Percentiles rank a stretch among this genome's conserved stretches.
phyloP scores from a whole-genome alignment of 1,140 invertebrate species.

The Cherax destructor region DNA sequence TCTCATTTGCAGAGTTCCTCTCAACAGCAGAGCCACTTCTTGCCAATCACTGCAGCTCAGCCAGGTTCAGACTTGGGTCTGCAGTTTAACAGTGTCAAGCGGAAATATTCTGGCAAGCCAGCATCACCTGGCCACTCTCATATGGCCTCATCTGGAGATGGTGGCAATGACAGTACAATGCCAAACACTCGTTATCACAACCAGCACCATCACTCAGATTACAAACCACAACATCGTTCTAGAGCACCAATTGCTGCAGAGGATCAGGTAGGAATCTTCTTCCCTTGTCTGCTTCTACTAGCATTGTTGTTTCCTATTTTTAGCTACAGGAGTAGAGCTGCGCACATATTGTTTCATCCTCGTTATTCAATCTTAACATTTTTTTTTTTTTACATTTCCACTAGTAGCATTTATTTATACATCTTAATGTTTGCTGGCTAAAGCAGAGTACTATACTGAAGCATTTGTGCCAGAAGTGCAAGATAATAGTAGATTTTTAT shows the following conservation, averaged over 20 bases:
- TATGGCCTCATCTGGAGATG: background rate
- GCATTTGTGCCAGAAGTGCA: too few relatives aligned
- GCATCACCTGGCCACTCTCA: background rate
- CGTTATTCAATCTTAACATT: too few relatives aligned
- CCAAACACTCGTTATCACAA: slow-evolving; percentile 17
- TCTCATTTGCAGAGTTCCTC: slow-evolving; percentile 5
- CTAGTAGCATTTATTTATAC: too few relatives aligned
- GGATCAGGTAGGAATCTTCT: slow-evolving; percentile 43
- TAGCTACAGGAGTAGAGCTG: too few relatives aligned
- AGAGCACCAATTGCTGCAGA: slow-evolving; percentile 49
- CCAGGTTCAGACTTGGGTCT: slow-evolving; percentile 17
- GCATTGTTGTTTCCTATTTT: background rate
- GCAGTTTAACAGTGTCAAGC: slow-evolving; percentile 50
- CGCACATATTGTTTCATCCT: too few relatives aligned
- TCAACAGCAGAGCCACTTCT: slow-evolving; percentile 47
- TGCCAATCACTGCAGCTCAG: slow-evolving; percentile 55
- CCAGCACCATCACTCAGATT: background rate
- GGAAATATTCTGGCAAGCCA: slow-evolving; percentile 42
- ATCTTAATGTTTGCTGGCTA: too few relatives aligned
- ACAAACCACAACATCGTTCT: slow-evolving; percentile 38
- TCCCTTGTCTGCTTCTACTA: background rate
- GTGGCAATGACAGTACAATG: background rate
- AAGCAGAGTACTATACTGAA: too few relatives aligned
- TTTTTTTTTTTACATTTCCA: too few relatives aligned
- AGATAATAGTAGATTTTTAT: too few relatives aligned